Base-by-base conservation (phyloP, 2,113 vertebrate genomes). In the Pomatorhinus ruficollis region DNA sequence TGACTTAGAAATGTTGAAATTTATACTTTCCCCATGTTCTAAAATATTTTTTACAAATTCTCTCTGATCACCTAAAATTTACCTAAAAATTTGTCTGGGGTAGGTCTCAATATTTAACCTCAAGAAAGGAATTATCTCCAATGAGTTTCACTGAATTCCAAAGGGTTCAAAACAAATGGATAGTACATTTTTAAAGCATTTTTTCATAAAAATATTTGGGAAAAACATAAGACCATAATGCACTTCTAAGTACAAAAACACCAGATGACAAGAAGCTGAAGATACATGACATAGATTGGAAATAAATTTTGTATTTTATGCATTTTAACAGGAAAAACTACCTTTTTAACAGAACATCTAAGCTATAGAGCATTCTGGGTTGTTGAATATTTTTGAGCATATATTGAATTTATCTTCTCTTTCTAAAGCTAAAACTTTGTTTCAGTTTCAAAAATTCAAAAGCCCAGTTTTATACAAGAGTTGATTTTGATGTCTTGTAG, bases 171-270 rank as follows among this genome's bases (percentile, higher is more conserved):
- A 72, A 42, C 4, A 28, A 50, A 6, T n/a, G 12, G 13, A 13
- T 5, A 40, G 4, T 14, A 60, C 1, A 12, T 15, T 42, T 49
- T 76, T 21, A 1, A 23, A 69, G 0, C 1, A 9, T 4, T 60
- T 59, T 79, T 42, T 12, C 5, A 23, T 27, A 28, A 76, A 37
- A 23, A 45, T 1, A 22, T 9, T 49, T 33, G 21, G 60, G 5
- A 8, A 65, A 84, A 56, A 47, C 2, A 4, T 9, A 27, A 59
- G 11, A 59, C 7, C 9, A 9, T 9, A 15, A 61, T 11, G 0
- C 4, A 11, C 5, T 54, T 63, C 11, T 42, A 22, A 74, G 20
- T 45, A 40, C 35, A 70, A 61, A 80, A 50, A n/a, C 10, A 83
- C 1, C 5, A 35, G 6, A 16, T 61, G 15, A 8, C 4, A 80